Evolutionary conservation across 2,797 vertebrate species (phyloP).

Genomic region (Diglossa cyanea): DNA sequence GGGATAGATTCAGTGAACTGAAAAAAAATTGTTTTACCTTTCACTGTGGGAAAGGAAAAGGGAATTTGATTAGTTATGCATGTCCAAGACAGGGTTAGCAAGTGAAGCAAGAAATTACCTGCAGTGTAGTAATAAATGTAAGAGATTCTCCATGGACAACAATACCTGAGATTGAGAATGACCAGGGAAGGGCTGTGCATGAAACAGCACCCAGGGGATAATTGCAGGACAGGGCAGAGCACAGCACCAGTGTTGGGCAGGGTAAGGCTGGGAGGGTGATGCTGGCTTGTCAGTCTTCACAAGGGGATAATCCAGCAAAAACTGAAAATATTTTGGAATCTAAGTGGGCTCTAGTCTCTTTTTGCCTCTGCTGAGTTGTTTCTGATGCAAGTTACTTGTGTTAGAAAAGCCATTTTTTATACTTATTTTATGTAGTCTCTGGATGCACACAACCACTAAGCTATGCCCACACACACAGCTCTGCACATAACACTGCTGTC

Average conservation of each 20-base stretch:
- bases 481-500: accelerated
- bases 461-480: not conserved
- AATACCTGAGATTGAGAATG: not conserved
- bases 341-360: not conserved
- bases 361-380: not conserved
- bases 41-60: not conserved
- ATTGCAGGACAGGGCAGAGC: not conserved
- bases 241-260: not conserved
- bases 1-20: not conserved
- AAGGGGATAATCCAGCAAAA: not conserved
- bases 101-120: not conserved
- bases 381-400: not conserved
- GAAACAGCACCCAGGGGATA: not conserved
- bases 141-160: not conserved
- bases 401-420: not conserved
- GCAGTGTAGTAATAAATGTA: not conserved
- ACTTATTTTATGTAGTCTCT: not conserved
- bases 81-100: not conserved
- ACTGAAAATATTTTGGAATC: not conserved
- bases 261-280: not conserved
- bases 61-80: not conserved
- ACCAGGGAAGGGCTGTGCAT: not conserved
- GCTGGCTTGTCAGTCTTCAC: not conserved
- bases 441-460: not conserved
- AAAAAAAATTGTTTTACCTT: not conserved